Base-by-base conservation (phyloP, 1,140 invertebrate genomes). In the Drosophila trapezifrons region DNA sequence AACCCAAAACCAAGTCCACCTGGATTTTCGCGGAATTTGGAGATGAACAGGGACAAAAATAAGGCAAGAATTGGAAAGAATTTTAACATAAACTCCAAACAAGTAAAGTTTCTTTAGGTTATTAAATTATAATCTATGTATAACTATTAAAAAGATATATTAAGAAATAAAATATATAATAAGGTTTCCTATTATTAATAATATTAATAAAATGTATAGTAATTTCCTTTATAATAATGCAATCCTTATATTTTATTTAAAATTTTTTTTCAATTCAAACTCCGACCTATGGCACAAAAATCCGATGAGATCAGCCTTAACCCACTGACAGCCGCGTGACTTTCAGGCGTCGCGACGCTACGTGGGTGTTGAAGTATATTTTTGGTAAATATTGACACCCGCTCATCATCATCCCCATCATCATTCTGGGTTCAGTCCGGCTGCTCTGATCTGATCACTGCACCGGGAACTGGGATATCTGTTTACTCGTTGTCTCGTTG, bases 361-460 rank as follows among this genome's bases (percentile, higher is more conserved):
- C 43, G 56, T 79, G 57, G 76, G 64, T 43, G 64, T 64, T 58
- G 29, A 32, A 5, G 17, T 9, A 25, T 22, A 9, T 18, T 54
- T 57, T 29, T 17, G 52, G 25, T 29, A 79, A 79, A 79, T 67
- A 79, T 78, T 78, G 51, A 62, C 60, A 35, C 22, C 13, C 8
- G n/a, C 27, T 18, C 42, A 60, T 27, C 43, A 62, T 64, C 40
- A 52, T 38, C 29, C 6, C 27, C 27, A 29, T 66, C 25, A 37
- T 49, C 57, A 32, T 55, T 38, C 27, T 46, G 55, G 55, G 38
- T 43, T 43, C 43, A 54, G 13, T 17, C 57, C 27, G 40, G 29
- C 15, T 57, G 18, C 29, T 17, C 27, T 20, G 49, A 38, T 18
- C 37, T 29, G 66, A 60, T 51, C 40, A 67, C 56, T 32, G 35